Base-by-base conservation (phyloP, 2,797 vertebrate genomes). In the Coregonus suidteri region DNA sequence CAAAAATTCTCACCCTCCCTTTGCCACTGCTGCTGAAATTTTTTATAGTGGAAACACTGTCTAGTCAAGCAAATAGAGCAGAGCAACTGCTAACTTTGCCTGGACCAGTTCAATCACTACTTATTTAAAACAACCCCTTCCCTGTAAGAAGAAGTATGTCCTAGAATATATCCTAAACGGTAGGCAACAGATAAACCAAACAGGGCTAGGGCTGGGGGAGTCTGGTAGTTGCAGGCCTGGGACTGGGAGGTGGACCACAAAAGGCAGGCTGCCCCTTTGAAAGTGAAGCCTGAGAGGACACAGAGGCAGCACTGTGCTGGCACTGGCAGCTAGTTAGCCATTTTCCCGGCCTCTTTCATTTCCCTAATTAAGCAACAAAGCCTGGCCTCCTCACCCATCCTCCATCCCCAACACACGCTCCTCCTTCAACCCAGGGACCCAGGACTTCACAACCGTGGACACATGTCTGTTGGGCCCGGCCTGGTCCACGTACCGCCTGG, bases 301-400 rank as follows among this genome's bases (percentile, higher is more conserved):
- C 74, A 82, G 74, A 71, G 75, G 75, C 71, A 70, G 81, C 62
- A 77, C 71, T 74, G 79, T 79, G 78, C 74, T 74, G 77, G 54
- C 75, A 74, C 75, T 75, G 74, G 73, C 75, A 77, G 74, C 69
- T 73, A 78, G 71, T 62, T 81, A 69, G 56, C 74, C 53, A 3
- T 51, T 64, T 80, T 71, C 76, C 73, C 75, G 65, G 76, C 71
- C 77, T 68, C 81, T 81, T 82, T 83, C 81, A 80, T 81, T 82
- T 75, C 62, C 35, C 70, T 79, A 83, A 81, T 87, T 79, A 83
- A 81, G 71, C 77, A 73, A 74, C 81, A 79, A 66, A 76, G 73
- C 72, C 73, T 9, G 51, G 37, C 66, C 68, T 80, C 59, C 71
- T 68, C 71, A 62, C 72, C 51, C 35, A 30, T 31, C 51, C 64